phyloP scores from a whole-genome alignment of 2,113 vertebrate genomes.

The Nycticryphes semicollaris region DNA sequence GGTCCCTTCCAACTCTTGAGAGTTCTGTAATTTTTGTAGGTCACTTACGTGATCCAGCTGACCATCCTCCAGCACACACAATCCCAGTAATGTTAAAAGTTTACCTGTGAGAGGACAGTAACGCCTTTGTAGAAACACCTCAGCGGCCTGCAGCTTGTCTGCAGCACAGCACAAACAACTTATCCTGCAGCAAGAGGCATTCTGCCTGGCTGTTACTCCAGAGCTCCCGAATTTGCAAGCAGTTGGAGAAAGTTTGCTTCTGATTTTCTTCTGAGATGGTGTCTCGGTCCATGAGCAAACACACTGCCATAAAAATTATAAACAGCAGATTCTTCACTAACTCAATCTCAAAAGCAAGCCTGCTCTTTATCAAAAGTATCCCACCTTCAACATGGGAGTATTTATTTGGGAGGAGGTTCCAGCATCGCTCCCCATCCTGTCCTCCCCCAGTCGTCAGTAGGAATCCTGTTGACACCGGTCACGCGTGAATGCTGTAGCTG shows the following conservation, averaged over 20 bases:
- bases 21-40: neutral
- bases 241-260: neutral
- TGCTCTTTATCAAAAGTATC: neutral
- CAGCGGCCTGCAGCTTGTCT: neutral
- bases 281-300: neutral
- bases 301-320: neutral
- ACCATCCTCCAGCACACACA: neutral
- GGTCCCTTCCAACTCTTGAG: too few species aligned
- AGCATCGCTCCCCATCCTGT: too few species aligned
- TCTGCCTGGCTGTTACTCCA: neutral
- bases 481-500: neutral
- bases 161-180: neutral
- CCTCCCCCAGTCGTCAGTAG: neutral
- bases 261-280: neutral
- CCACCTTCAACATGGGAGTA: neutral
- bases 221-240: neutral
- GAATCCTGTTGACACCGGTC: neutral
- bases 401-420: neutral
- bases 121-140: neutral
- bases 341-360: neutral
- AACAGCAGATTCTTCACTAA: neutral
- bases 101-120: neutral
- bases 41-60: neutral
- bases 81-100: neutral
- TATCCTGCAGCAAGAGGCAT: neutral